phyloP scores from a whole-genome alignment of 1,140 invertebrate species.

The Pseudobourletiella spinata region DNA sequence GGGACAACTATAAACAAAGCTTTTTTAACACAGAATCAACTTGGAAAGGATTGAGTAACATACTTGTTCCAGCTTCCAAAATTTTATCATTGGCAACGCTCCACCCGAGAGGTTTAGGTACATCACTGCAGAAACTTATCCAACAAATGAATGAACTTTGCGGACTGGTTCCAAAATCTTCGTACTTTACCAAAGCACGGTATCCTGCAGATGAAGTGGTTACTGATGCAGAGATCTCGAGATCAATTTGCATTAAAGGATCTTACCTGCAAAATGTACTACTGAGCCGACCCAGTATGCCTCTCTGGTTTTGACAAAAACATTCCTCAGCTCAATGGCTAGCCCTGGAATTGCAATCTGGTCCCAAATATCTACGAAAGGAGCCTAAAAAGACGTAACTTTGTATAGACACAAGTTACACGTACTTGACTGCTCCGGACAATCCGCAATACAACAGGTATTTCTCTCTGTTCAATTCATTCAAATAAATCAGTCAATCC shows the following conservation, averaged over 20 bases:
- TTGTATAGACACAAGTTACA: too few species aligned
- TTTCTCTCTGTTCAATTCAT: too few species aligned
- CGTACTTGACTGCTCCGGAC: too few species aligned
- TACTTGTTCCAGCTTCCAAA: neutral
- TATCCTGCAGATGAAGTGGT: too few species aligned
- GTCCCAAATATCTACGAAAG: slow-evolving; percentile 12
- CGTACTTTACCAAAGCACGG: slow-evolving; percentile 13
- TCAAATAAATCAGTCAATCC: too few species aligned
- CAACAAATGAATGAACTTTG: neutral
- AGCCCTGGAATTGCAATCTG: slow-evolving; percentile 1
- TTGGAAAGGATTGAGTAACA: too few species aligned
- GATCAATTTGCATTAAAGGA: neutral
- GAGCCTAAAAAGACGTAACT: too few species aligned
- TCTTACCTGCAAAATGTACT: slow-evolving; percentile 10
- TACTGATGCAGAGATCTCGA: too few species aligned
- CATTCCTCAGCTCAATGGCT: slow-evolving; percentile 10
- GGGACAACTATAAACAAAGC: too few species aligned
- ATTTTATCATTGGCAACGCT: neutral
- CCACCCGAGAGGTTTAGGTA: slow-evolving; percentile 15
- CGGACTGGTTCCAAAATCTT: neutral
- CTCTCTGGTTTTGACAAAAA: neutral
- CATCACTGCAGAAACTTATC: slow-evolving; percentile 21
- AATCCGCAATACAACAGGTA: too few species aligned
- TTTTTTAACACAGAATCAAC: too few species aligned
- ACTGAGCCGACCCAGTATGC: slow-evolving; percentile 19